These are phyloP conservation scores for Probaryconus sp. DNA, from an alignment of 1,140 invertebrate species.

Conservation along the genomic window DNA sequence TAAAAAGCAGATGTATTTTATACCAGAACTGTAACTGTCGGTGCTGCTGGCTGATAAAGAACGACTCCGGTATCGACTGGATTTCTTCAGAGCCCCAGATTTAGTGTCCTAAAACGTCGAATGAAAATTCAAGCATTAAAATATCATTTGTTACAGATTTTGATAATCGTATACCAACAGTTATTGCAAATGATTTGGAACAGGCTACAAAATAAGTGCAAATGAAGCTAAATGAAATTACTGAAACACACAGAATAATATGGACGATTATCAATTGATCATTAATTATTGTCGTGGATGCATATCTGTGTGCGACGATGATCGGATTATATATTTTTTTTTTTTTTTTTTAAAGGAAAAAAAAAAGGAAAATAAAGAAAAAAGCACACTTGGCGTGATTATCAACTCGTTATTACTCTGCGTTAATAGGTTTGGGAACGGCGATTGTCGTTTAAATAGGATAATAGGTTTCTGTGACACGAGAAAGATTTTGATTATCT, in stretches of 20 bases:
- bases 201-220: conserved; percentile 71
- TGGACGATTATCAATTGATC: conserved; percentile 44
- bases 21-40: conserved; percentile 94
- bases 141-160: conserved; percentile 1
- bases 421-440: conserved; percentile 40
- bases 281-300: too few relatives aligned
- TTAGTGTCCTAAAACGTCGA: conserved; percentile 79
- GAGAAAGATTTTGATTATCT: too few relatives aligned
- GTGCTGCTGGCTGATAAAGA: conserved; percentile 95
- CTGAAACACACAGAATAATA: conserved; percentile 62
- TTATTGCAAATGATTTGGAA: conserved; percentile 67
- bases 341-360: too few relatives aligned
- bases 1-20: too few relatives aligned
- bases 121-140: too few relatives aligned
- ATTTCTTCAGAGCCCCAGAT: conserved; percentile 89
- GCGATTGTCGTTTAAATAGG: too few relatives aligned
- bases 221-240: conserved; percentile 70
- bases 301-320: conserved; percentile 11
- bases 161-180: too few relatives aligned
- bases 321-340: too few relatives aligned
- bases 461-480: too few relatives aligned
- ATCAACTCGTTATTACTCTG: conserved; percentile 60
- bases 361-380: too few relatives aligned
- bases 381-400: background rate
- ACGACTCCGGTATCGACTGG: conserved; percentile 90